Base-by-base conservation (phyloP, 1,140 invertebrate species). In the Sesamia nonagrioides region DNA sequence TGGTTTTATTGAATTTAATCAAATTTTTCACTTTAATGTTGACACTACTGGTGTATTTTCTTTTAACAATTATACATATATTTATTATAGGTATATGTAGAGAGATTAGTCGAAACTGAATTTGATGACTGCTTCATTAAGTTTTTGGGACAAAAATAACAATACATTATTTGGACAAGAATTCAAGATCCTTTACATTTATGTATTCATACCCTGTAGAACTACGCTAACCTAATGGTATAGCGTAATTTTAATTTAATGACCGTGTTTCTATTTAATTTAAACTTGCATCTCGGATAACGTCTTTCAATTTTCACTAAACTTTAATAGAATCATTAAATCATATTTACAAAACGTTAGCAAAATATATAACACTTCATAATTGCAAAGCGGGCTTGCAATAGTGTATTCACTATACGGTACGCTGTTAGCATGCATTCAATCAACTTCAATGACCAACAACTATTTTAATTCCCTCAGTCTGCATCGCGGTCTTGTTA, bases 401-500 rank as follows among this genome's bases (percentile, higher is more conserved):
- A n/a, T 50, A 40, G 18, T 11, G 21, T 9, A 60, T 27, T 2
- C n/a, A n/a, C n/a, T n/a, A n/a, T n/a, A n/a, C n/a, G 33, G 27
- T 35, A 60, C 56, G 15, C n/a, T 40, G 40, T 63, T 40, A 63
- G 60, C 60, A 37, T 63, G 9, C 37, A 42, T 50, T 69, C 27
- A 69, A 69, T 48, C 40, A 50, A n/a, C 66, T 69, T 48, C 42
- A 69, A 48, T 69, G 50, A 68, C 18, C 2, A 33, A 21, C 5
- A 69, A 69, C 45, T 15, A 69, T 69, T 69, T 69, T 45, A 69
- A 33, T 69, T 21, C 42, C 66, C 21, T 40, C 66, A 40, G 13
- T 18, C 21, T 33, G 18, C 42, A 45, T n/a, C 37, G 56, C 27
- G n/a, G 66, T 50, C 48, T 71, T 71, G 68, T 71, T 71, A 71